These are phyloP conservation scores for Drosophila borealis DNA, from an alignment of 2,888 invertebrate genomes.

Conservation along the genomic window DNA sequence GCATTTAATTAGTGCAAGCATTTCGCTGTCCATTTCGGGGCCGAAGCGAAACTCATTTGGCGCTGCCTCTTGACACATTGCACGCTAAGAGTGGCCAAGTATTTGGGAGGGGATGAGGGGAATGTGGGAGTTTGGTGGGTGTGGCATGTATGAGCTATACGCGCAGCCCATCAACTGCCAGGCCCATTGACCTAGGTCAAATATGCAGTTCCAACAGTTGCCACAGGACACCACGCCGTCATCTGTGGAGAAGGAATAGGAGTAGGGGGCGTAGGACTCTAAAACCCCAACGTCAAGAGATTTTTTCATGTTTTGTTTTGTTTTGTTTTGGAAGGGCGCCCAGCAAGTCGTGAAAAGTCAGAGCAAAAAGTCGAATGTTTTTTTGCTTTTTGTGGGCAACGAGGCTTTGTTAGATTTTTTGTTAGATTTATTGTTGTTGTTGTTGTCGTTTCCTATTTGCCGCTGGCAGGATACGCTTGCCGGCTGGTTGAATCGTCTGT, in stretches of 20 bases:
- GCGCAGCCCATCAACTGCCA: conserved; percentile 19
- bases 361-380: conserved; percentile 55
- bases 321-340: neutral
- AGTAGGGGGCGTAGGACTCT: neutral
- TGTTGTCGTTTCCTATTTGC: conserved; percentile 57
- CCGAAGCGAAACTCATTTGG: conserved; percentile 64
- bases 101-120: neutral
- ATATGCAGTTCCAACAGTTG: conserved; percentile 42
- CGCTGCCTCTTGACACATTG: conserved; percentile 11
- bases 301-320: conserved; percentile 9
- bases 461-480: conserved; percentile 55
- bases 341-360: conserved; percentile 36
- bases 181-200: conserved; percentile 40
- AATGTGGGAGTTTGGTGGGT: neutral
- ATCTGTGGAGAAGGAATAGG: neutral
- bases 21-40: conserved; percentile 29
- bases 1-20: conserved; percentile 63
- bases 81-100: neutral
- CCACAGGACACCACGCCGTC: conserved; percentile 28
- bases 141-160: conserved; percentile 38
- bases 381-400: conserved; percentile 24
- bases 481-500: conserved; percentile 36
- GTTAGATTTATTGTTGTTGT: conserved; percentile 44
- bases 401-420: conserved; percentile 18
- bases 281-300: neutral